phyloP scores from a whole-genome alignment of 2,888 invertebrate genomes.

The Anagyrus pseudococci region DNA sequence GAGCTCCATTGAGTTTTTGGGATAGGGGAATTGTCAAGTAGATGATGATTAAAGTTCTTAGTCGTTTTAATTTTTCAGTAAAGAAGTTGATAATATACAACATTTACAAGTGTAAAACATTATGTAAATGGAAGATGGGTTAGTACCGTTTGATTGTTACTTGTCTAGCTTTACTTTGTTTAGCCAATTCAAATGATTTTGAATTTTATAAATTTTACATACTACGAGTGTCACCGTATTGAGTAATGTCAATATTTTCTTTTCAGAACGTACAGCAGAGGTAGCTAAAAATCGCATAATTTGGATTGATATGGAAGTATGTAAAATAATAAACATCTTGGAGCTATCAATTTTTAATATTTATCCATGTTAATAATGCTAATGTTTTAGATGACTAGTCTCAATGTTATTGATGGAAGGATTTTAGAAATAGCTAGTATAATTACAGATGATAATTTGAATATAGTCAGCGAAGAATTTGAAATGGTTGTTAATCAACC shows the following conservation, averaged over 20 bases:
- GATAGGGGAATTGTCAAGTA: neutral
- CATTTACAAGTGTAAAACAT: constrained; percentile 30
- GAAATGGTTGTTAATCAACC: constrained; percentile 81
- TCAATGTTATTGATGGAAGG: constrained; percentile 78
- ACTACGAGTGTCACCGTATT: neutral
- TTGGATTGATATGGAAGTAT: constrained; percentile 78
- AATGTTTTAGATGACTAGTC: constrained; percentile 81
- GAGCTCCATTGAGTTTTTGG: too few relatives aligned
- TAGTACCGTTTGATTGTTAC: constrained; percentile 6
- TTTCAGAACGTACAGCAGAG: constrained; percentile 11
- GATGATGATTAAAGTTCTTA: constrained; percentile 22
- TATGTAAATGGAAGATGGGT: constrained; percentile 32
- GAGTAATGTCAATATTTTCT: neutral
- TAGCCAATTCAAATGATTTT: neutral
- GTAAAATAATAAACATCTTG: constrained; percentile 10
- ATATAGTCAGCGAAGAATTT: constrained; percentile 78
- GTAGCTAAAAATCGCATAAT: constrained; percentile 63
- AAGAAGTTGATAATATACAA: constrained; percentile 26
- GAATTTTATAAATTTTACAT: neutral
- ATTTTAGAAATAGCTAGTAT: constrained; percentile 91
- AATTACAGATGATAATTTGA: constrained; percentile 83
- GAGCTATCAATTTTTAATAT: constrained; percentile 5
- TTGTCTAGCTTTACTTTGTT: too few relatives aligned
- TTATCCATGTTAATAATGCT: neutral
- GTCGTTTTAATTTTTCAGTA: neutral